These are phyloP conservation scores for Troides aeacus DNA, from an alignment of 2,888 invertebrate genomes.

Conservation along the genomic window DNA sequence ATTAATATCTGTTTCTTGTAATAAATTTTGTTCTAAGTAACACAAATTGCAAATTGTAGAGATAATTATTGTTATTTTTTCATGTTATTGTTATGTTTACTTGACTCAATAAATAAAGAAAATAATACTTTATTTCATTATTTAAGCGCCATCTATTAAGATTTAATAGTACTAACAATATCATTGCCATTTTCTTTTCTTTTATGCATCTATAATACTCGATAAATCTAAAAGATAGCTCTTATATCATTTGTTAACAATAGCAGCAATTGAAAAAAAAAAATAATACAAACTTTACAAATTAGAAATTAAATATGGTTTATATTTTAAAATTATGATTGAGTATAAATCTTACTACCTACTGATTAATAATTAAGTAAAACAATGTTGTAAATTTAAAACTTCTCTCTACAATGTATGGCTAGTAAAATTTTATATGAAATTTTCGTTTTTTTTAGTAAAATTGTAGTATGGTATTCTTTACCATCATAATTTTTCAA, in stretches of 20 bases:
- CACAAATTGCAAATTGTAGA: background rate
- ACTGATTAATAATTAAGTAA: too few relatives aligned
- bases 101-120: background rate
- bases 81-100: conserved; percentile 1
- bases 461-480: too few relatives aligned
- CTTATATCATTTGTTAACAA: background rate
- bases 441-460: too few relatives aligned
- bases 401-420: too few relatives aligned
- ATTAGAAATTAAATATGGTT: too few relatives aligned
- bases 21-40: background rate
- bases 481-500: too few relatives aligned
- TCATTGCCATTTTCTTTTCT: background rate
- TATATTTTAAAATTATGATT: too few relatives aligned
- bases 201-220: background rate
- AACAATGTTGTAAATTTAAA: too few relatives aligned
- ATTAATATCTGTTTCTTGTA: conserved; percentile 9
- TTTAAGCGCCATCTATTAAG: conserved; percentile 8
- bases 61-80: conserved; percentile 9
- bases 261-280: too few relatives aligned
- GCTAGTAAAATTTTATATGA: too few relatives aligned
- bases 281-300: too few relatives aligned
- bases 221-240: background rate
- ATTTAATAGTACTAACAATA: background rate
- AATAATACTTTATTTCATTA: background rate
- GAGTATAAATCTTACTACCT: too few relatives aligned